Evolutionary conservation across 2,113 vertebrate species (phyloP).

Genomic region (Chrysochloris asiatica): DNA sequence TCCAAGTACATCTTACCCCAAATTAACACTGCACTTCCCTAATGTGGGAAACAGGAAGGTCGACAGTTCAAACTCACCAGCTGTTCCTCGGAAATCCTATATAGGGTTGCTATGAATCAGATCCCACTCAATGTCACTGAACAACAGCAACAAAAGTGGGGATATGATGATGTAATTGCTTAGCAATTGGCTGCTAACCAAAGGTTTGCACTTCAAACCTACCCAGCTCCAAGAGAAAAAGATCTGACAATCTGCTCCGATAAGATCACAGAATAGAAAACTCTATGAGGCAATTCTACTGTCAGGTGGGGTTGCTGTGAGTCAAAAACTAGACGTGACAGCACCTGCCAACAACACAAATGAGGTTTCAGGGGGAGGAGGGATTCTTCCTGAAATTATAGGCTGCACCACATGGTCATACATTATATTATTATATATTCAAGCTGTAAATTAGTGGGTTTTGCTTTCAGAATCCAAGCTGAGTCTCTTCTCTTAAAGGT

Average conservation of each 20-base stretch:
- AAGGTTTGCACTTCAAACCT: not conserved
- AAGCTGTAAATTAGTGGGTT: not conserved
- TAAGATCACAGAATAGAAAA: not conserved
- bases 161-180: not conserved
- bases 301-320: not conserved
- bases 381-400: slow-evolving; percentile 12
- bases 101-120: no score
- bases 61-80: no score
- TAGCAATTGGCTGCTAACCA: not conserved
- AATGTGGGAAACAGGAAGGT: no score
- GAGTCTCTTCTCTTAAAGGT: not conserved
- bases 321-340: not conserved
- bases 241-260: not conserved
- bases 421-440: not conserved
- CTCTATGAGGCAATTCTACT: not conserved
- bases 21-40: not conserved
- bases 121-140: no score
- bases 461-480: not conserved
- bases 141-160: no score
- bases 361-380: not conserved
- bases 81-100: no score
- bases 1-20: not conserved
- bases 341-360: not conserved
- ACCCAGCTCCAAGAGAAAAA: not conserved
- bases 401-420: not conserved